Evolutionary conservation across 2,113 vertebrate species (phyloP).

Genomic region (Orientallactaga bullata): DNA sequence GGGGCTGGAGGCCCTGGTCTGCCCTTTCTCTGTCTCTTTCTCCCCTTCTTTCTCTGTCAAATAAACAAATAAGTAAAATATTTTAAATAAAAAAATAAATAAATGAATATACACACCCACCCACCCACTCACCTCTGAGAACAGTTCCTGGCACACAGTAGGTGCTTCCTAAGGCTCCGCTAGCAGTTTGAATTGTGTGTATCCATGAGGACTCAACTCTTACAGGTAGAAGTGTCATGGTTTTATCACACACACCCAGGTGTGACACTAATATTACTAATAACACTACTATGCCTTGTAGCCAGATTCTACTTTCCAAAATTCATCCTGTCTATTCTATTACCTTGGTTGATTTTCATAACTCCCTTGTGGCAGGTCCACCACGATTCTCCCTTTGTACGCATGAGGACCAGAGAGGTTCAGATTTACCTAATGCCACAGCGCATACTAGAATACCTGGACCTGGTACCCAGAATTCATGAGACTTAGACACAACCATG

Average conservation of each 20-base stretch:
- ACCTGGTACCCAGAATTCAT: background rate
- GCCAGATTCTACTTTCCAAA: background rate
- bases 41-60: too few species aligned
- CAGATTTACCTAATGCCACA: background rate
- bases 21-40: too few species aligned
- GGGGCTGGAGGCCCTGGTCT: too few species aligned
- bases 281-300: background rate
- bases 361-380: background rate
- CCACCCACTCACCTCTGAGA: background rate
- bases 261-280: background rate
- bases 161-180: slow-evolving; percentile 71
- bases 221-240: background rate
- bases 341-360: background rate
- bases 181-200: background rate
- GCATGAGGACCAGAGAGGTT: background rate
- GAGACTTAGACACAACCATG: background rate
- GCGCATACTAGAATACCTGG: background rate
- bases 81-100: too few species aligned
- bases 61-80: too few species aligned
- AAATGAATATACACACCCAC: background rate
- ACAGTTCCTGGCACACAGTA: background rate
- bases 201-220: background rate
- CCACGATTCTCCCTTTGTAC: background rate
- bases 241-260: background rate
- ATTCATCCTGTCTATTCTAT: background rate